phyloP scores from a whole-genome alignment of 2,888 invertebrate genomes.

The Geophilus truncorum region DNA sequence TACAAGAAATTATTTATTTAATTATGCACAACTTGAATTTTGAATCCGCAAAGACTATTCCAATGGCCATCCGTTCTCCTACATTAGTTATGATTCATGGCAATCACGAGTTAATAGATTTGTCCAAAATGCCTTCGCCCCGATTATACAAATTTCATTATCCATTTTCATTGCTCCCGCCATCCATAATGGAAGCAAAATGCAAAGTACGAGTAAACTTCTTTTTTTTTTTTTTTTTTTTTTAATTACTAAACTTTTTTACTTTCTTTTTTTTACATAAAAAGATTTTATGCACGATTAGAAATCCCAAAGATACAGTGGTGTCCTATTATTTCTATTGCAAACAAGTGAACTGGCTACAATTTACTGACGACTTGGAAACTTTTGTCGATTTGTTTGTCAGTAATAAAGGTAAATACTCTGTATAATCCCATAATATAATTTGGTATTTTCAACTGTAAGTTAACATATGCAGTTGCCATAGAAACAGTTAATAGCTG shows the following conservation, averaged over 20 bases:
- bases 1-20: conserved; percentile 87
- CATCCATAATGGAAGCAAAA: not conserved
- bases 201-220: conserved; percentile 46
- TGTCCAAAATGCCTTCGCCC: not conserved
- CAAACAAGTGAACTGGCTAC: conserved; percentile 40
- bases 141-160: conserved; percentile 31
- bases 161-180: conserved; percentile 29
- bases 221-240: too few relatives aligned
- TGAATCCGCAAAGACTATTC: conserved; percentile 61
- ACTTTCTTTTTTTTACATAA: too few relatives aligned
- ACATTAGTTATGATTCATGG: conserved; percentile 59
- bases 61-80: conserved; percentile 64
- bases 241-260: conserved; percentile 42
- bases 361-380: conserved; percentile 43
- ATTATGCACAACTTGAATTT: conserved; percentile 67
- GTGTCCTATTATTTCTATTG: conserved; percentile 49
- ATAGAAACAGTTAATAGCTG: too few relatives aligned
- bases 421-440: too few relatives aligned
- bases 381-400: conserved; percentile 43
- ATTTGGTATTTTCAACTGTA: too few relatives aligned
- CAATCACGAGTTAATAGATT: not conserved
- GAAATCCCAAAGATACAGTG: conserved; percentile 49
- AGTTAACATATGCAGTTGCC: too few relatives aligned
- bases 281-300: conserved; percentile 47
- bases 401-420: conserved; percentile 42